Base-by-base conservation (phyloP, 2,797 vertebrate genomes). In the Chaunax sp. region DNA sequence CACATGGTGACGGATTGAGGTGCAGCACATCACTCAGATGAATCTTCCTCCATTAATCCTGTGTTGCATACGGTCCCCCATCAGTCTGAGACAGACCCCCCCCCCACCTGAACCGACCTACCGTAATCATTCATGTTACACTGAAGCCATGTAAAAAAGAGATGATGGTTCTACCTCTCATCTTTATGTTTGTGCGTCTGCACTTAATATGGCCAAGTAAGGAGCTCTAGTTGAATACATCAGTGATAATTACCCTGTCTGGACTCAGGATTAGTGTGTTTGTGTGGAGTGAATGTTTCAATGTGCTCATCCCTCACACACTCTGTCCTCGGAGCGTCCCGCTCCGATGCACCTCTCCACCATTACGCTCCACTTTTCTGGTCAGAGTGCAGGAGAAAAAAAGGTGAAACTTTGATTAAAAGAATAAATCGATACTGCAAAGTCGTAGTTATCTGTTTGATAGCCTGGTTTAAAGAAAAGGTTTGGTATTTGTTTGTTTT, bases 91-190 rank as follows among this genome's bases (percentile, higher is more conserved):
- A n/a, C n/a, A n/a, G n/a, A n/a, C n/a, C n/a, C n/a, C n/a, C 54
- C 62, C 60, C 64, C 40, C 55, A 18, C 61, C 73, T 63, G 33
- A 70, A 23, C 64, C 58, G 61, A 20, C 71, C 43, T 20, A 1
- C 59, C 76, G 90, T 64, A 89, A 93, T 91, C 68, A 91, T 92
- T 90, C 56, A 90, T 71, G 60, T 58, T 46, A 53, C 72, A 75
- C 81, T 79, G 80, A 85, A 72, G 65, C 53, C 54, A 30, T 59
- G 37, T 92, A 2, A 89, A 90, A 86, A 64, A 89, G 87, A 78
- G 44, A 92, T 93, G 63, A 74, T 40, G 4, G 67, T 67, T 72
- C 75, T 44, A 26, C 23, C 25, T 67, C 13, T 46, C 3, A 19
- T 62, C 41, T 53, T 52, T 62, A 40, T 56, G 61, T 37, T 5